Percentiles rank a stretch among this genome's conserved stretches.
phyloP scores from a whole-genome alignment of 2,888 invertebrate genomes.

The Nomada fabriciana region DNA sequence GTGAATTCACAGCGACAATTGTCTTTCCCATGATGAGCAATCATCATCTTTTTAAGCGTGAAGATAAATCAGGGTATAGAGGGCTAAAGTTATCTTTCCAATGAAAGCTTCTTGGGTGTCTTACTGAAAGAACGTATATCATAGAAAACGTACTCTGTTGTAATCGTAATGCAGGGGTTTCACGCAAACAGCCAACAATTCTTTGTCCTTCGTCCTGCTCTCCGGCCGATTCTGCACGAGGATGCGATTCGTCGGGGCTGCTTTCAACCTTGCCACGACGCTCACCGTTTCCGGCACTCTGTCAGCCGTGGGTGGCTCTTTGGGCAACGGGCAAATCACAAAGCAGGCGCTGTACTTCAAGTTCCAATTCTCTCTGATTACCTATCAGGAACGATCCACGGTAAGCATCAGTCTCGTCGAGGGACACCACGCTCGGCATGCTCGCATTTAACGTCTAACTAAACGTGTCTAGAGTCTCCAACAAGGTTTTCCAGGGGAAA shows the following conservation, averaged over 20 bases:
- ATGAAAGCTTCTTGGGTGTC: not conserved
- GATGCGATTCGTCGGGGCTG: conserved; percentile 88
- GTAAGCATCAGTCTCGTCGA: not conserved
- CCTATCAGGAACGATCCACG: conserved; percentile 83
- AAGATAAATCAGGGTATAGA: no score
- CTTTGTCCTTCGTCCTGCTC: conserved; percentile 85
- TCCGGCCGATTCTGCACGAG: conserved; percentile 86
- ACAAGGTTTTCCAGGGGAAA: not conserved
- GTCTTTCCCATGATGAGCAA: no score
- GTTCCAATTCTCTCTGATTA: conserved; percentile 97
- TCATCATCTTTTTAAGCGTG: no score
- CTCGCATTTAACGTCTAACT: not conserved
- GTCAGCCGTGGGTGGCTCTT: conserved; percentile 86
- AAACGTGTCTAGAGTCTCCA: not conserved
- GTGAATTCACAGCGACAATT: no score
- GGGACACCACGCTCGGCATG: not conserved
- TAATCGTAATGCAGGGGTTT: conserved; percentile 96
- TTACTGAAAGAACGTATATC: not conserved
- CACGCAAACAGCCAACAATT: conserved; percentile 92
- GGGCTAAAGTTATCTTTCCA: no score
- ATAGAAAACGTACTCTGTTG: conserved; percentile 87
- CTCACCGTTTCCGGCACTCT: conserved; percentile 89
- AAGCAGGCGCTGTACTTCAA: conserved; percentile 96
- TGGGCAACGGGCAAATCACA: conserved; percentile 91
- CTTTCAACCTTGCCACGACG: conserved; percentile 87